Base-by-base conservation (phyloP, 2,113 vertebrate genomes). In the Heterochromis multidens region DNA sequence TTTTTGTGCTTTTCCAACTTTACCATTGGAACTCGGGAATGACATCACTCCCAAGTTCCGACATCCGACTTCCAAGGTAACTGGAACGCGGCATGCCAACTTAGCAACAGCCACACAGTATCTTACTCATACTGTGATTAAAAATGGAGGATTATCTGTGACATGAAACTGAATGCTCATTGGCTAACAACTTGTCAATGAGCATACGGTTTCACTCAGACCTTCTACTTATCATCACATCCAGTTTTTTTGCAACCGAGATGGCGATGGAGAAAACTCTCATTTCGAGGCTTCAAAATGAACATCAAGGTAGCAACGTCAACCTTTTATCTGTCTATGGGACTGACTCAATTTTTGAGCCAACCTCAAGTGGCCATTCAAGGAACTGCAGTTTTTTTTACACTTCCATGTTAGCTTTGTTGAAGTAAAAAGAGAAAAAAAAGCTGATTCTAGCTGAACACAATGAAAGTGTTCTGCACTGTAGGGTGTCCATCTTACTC, bases 181-280 rank as follows among this genome's bases (percentile, higher is more conserved):
- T 72, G 67, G 16, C 43, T 49, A 49, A 21, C 9, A 4, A 72
- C 25, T 72, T 49, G 65, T 49, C 25, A 19, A 29, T 52, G 43
- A 72, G 9, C 5, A 5, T 29, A 17, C 2, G 3, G 40, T 43
- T 52, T 31, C 25, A 67, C n/a, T 49, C 25, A 49, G 3, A 46
- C 13, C 43, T 4, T 12, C 12, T 13, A 3, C 14, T 46, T 13
- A 11, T 40, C 1, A 3, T 40, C 37, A 40, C 37, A 11, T 12
- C 10, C 37, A 40, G 11, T 11, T 40, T 11, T 40, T 10, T 40
- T 40, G 7, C 10, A 40, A 12, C 11, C 37, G 12, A 40, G 2
- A 40, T 40, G 37, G 37, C 11, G 37, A 40, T 11, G 4, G 11
- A 70, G 37, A 67, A 17, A 17, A 0, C 0, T 0, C 13, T 1